phyloP scores from a whole-genome alignment of 2,888 invertebrate genomes.

The Macaria notata region DNA sequence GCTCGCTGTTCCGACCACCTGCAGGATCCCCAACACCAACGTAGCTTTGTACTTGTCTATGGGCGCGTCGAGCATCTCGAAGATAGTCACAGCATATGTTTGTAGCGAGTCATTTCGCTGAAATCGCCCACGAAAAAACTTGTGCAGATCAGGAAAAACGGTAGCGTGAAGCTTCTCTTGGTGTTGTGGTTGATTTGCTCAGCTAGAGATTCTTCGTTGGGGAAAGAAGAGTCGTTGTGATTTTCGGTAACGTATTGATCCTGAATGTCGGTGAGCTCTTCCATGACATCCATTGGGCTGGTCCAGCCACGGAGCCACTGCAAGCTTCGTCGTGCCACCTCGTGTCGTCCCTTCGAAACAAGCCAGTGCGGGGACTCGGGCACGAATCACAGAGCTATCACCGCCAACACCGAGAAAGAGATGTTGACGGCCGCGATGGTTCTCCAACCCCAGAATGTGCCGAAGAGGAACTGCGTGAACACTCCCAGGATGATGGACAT shows the following conservation, averaged over 20 bases:
- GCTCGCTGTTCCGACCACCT: no score
- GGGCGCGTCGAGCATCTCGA: slow-evolving; percentile 86
- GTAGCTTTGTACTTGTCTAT: slow-evolving; percentile 90
- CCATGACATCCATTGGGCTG: slow-evolving; percentile 78
- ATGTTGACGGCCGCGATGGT: slow-evolving; percentile 86
- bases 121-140: slow-evolving; percentile 89
- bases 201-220: slow-evolving; percentile 56
- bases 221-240: slow-evolving; percentile 37
- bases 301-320: slow-evolving; percentile 93
- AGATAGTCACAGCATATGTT: slow-evolving; percentile 89
- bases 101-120: slow-evolving; percentile 85
- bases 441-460: slow-evolving; percentile 87
- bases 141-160: slow-evolving; percentile 85
- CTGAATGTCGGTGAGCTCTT: slow-evolving; percentile 81
- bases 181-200: slow-evolving; percentile 68
- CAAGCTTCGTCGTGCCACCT: no score
- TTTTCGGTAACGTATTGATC: slow-evolving; percentile 53
- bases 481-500: slow-evolving; percentile 89
- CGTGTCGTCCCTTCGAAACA: no score
- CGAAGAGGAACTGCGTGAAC: slow-evolving; percentile 88
- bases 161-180: slow-evolving; percentile 85
- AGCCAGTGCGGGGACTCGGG: slow-evolving; percentile 88
- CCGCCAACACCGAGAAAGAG: slow-evolving; percentile 84
- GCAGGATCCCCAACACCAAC: slow-evolving; percentile 86
- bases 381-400: slow-evolving; percentile 85